These are phyloP conservation scores for Hyaena hyaena DNA, from an alignment of 2,113 vertebrate genomes.

Conservation along the genomic window DNA sequence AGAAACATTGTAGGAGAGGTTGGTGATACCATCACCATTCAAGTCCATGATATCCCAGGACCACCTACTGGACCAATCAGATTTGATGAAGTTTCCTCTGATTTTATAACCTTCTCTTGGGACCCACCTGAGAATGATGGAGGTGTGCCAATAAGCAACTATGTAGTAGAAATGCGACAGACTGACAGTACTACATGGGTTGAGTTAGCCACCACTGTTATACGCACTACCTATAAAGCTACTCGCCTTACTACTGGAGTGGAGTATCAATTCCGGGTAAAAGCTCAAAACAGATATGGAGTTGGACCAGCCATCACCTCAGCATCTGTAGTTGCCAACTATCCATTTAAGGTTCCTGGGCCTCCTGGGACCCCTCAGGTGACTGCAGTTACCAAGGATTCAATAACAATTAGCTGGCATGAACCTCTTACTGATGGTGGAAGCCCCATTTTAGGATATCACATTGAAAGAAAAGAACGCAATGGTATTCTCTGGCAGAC, in stretches of 20 bases:
- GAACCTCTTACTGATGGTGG: slow-evolving; percentile 97
- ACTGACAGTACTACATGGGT: slow-evolving; percentile 95
- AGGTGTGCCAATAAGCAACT: slow-evolving; percentile 97
- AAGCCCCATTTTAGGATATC: slow-evolving; percentile 97
- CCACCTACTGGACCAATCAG: slow-evolving; percentile 96
- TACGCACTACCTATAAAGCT: slow-evolving; percentile 97
- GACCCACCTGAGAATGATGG: slow-evolving; percentile 97
- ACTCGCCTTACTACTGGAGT: slow-evolving; percentile 93
- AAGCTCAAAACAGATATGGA: slow-evolving; percentile 98
- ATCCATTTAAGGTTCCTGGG: slow-evolving; percentile 96
- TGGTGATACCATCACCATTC: slow-evolving; percentile 92
- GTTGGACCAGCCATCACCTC: slow-evolving; percentile 94
- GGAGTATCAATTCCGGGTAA: slow-evolving; percentile 98
- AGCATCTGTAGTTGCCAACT: slow-evolving; percentile 92
- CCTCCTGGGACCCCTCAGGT: slow-evolving; percentile 97
- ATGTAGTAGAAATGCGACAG: slow-evolving; percentile 95
- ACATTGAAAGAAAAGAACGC: slow-evolving; percentile 97
- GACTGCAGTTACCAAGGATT: slow-evolving; percentile 94
- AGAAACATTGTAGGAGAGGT: slow-evolving; percentile 96
- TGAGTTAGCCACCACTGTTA: slow-evolving; percentile 93
- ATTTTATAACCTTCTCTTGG: slow-evolving; percentile 94
- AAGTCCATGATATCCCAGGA: slow-evolving; percentile 97
- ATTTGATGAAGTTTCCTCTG: slow-evolving; percentile 95
- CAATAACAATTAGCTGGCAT: slow-evolving; percentile 97
- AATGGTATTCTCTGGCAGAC: slow-evolving; percentile 96